A percentile compares a stretch with the other conserved stretches of the same genome.
phyloP scores from a whole-genome alignment of 2,113 vertebrate genomes.

The Epinephelus cyanopodus region DNA sequence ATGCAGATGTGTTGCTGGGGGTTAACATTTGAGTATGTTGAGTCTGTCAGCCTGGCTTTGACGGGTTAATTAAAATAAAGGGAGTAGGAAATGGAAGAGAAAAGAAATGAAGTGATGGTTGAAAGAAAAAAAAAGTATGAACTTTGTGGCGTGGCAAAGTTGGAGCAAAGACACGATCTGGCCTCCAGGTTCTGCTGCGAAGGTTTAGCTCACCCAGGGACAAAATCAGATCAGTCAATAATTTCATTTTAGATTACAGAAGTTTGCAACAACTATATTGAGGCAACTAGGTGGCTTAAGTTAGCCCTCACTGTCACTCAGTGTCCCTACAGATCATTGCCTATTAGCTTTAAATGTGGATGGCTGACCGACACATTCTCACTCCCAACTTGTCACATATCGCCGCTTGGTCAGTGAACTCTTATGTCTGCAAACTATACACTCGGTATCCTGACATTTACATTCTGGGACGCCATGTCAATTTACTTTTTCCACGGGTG shows the following conservation, averaged over 20 bases:
- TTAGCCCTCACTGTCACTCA: background rate
- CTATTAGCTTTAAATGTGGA: background rate
- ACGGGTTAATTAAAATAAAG: constrained; percentile 56
- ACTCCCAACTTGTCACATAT: too few relatives aligned
- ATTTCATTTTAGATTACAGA: background rate
- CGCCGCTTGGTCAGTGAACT: too few relatives aligned
- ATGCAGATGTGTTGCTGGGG: constrained; percentile 49
- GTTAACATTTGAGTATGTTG: constrained; percentile 40
- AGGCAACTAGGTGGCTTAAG: background rate
- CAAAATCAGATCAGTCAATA: background rate
- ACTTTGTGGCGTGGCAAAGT: constrained; percentile 65
- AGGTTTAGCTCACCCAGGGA: background rate
- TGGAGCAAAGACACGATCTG: constrained; percentile 17
- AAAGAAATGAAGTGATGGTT: constrained; percentile 58
- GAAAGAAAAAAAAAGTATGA: constrained; percentile 50
- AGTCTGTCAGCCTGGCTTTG: constrained; percentile 34
- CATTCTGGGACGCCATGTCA: too few relatives aligned
- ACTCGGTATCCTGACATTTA: too few relatives aligned
- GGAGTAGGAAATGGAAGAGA: constrained; percentile 55
- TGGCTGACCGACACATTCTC: background rate
- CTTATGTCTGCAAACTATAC: too few relatives aligned
- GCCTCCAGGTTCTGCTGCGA: background rate
- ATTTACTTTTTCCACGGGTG: too few relatives aligned
- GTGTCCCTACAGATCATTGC: background rate
- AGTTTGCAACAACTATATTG: background rate